Base-by-base conservation (phyloP, 2,888 invertebrate species). In the Eupithecia dodoneata region DNA sequence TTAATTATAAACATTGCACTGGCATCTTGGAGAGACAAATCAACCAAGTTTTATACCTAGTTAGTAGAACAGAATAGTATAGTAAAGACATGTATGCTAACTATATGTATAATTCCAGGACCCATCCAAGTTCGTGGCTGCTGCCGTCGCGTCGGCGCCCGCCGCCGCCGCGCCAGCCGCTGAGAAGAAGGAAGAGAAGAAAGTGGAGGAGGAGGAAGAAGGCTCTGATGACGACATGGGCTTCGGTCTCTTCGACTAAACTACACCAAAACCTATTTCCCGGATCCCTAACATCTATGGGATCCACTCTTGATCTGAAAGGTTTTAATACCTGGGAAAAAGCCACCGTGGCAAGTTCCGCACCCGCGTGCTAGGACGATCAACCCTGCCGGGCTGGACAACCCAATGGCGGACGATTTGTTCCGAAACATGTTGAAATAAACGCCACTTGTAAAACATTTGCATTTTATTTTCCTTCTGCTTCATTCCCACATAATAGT, bases 151-250 rank as follows among this genome's bases (percentile, higher is more conserved):
- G 77, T 96, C 96, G 42, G 96, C 96, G 55, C 96, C 97, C n/a
- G 96, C 97, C 30, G 96, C 97, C 70, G 96, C 96, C 30, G 96
- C 96, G 42, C 95, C 96, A 3, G 96, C 96, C 66, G 96, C 96
- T 47, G 96, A 95, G 70, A 95, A 96, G 83, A 96, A 96, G 81
- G 96, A 96, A 80, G 97, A 97, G 86, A 97, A 97, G 89, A 97
- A 97, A 90, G 97, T 97, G 86, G 97, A 97, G 93, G 97, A 97
- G 87, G 98, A 98, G 87, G 98, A 97, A 77, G 96, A 97, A 7
- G 97, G 97, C 89, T 97, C 97, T 81, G 98, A 98, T 87, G 99
- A 99, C 86, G 99, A 99, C 93, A 99, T 99, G 99, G 99, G 99
- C 93, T 99, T 99, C 94, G 99, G 99, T 93, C 97, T 98, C 44